Conservation (phyloP, 1,140 invertebrate genomes). For the Apis mellifera region Amel_HAv3.1 CM009940.2:7700501-7701000, state of each 20-base stretch:
- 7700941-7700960: conserved; percentile 1
- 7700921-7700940: background rate
- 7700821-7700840: conserved; percentile 62
- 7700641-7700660: conserved; percentile 29
- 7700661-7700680: conserved; percentile 18
- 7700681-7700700: background rate
- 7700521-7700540: conserved; percentile 75
- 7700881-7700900: background rate
- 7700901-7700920: background rate
- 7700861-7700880: conserved; percentile 36
- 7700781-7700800: background rate
- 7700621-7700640: conserved; percentile 24
- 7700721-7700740: background rate
- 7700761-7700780: background rate
- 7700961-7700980: conserved; percentile 4
- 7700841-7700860: conserved; percentile 56
- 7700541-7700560: conserved; percentile 77
- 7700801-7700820: conserved; percentile 49
- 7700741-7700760: background rate
- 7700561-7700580: conserved; percentile 74
- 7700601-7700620: conserved; percentile 53
- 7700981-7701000: conserved; percentile 26
- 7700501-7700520: conserved; percentile 78
- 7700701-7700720: background rate
- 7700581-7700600: conserved; percentile 77